Evolutionary conservation across 64 coral and sea anemone genomes (phyloP).

Genomic region (Stichodactyla helianthus): DNA sequence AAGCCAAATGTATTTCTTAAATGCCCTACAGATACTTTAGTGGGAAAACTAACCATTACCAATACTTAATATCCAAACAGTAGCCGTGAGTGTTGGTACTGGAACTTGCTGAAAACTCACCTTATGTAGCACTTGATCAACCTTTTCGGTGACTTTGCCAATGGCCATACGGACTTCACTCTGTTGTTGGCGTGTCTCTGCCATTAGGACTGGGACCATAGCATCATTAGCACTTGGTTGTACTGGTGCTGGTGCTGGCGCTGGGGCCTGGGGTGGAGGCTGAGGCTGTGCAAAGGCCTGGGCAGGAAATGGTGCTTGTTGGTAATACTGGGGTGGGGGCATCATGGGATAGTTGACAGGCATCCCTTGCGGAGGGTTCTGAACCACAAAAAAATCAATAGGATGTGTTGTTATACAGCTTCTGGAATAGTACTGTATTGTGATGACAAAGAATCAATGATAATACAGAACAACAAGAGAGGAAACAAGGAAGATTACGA

Average conservation of each 20-base stretch:
- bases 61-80: too few relatives aligned
- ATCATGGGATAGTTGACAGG: slow-evolving; percentile 74
- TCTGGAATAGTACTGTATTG: too few relatives aligned
- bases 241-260: slow-evolving; percentile 50
- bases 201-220: slow-evolving; percentile 96
- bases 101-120: slow-evolving; percentile 7
- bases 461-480: too few relatives aligned
- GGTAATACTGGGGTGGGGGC: slow-evolving; percentile 23
- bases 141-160: slow-evolving; percentile 85
- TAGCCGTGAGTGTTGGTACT: not conserved
- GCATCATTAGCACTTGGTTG: slow-evolving; percentile 74
- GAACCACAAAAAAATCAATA: not conserved
- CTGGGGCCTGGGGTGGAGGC: slow-evolving; percentile 32
- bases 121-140: slow-evolving; percentile 86
- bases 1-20: too few relatives aligned
- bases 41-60: too few relatives aligned
- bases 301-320: slow-evolving; percentile 28
- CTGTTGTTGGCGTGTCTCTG: slow-evolving; percentile 95
- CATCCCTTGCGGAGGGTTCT: not conserved
- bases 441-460: too few relatives aligned
- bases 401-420: too few relatives aligned
- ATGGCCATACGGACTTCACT: slow-evolving; percentile 88
- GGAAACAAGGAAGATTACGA: too few relatives aligned
- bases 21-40: too few relatives aligned
- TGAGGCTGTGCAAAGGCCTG: slow-evolving; percentile 70